phyloP scores from a whole-genome alignment of 2,113 vertebrate species.

The Notiomystis cincta region DNA sequence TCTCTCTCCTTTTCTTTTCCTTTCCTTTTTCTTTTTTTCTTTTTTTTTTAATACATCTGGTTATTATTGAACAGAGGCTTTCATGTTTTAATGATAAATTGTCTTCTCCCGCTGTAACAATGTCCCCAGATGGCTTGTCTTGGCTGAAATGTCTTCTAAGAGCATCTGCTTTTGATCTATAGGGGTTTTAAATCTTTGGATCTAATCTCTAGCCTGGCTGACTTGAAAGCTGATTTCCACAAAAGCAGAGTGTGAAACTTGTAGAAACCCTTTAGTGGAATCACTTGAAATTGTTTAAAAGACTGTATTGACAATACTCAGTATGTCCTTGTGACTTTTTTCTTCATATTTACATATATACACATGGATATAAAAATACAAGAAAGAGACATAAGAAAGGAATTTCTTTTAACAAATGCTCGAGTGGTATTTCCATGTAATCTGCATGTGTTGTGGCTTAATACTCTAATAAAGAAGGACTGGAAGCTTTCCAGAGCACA shows the following conservation, averaged over 20 bases:
- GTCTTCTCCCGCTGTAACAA: constrained; percentile 77
- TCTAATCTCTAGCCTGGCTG: constrained; percentile 75
- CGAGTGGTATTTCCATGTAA: constrained; percentile 49
- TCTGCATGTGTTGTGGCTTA: constrained; percentile 56
- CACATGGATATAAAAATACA: neutral
- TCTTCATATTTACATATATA: constrained; percentile 3
- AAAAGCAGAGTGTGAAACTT: constrained; percentile 68
- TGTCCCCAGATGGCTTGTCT: constrained; percentile 79
- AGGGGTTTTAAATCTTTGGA: constrained; percentile 75
- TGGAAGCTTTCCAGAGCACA: constrained; percentile 54
- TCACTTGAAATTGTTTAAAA: constrained; percentile 50
- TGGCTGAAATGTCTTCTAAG: constrained; percentile 74
- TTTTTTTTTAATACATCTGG: constrained; percentile 82
- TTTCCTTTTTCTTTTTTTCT: constrained; percentile 44
- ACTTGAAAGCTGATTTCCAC: constrained; percentile 70
- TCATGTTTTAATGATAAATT: constrained; percentile 83
- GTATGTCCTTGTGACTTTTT: neutral
- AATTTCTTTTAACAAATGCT: constrained; percentile 35
- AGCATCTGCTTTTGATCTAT: constrained; percentile 86
- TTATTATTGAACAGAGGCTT: constrained; percentile 89
- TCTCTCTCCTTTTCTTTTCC: constrained; percentile 44
- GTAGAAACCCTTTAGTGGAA: constrained; percentile 58
- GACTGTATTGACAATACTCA: constrained; percentile 21
- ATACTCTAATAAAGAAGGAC: constrained; percentile 43
- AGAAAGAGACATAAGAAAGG: constrained; percentile 14